phyloP scores from a whole-genome alignment of 2,888 invertebrate species.

The Galerucella nymphaeae region DNA sequence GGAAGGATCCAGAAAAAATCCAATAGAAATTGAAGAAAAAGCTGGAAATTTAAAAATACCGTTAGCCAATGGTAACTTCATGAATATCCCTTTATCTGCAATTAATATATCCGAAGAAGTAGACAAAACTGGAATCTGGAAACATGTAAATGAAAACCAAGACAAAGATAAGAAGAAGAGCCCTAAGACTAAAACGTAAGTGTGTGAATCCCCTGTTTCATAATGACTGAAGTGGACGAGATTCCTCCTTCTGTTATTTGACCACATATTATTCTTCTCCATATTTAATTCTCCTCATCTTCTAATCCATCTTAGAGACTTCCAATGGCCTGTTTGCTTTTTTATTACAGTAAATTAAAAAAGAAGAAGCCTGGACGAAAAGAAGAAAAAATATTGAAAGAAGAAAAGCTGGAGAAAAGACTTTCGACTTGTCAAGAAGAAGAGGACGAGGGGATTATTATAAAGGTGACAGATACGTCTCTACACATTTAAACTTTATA shows the following conservation, averaged over 20 bases:
- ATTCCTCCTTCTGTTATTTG: too few species aligned
- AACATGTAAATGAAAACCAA: slow-evolving; percentile 83
- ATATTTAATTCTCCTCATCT: too few species aligned
- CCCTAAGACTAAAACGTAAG: slow-evolving; percentile 48
- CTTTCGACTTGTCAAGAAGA: slow-evolving; percentile 89
- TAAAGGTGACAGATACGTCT: slow-evolving; percentile 69
- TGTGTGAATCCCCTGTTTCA: too few species aligned
- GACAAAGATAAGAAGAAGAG: slow-evolving; percentile 59
- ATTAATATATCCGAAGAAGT: slow-evolving; percentile 95
- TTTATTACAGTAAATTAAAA: slow-evolving; percentile 60
- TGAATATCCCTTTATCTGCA: slow-evolving; percentile 86
- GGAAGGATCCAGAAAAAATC: slow-evolving; percentile 27
- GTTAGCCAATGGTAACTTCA: slow-evolving; percentile 87
- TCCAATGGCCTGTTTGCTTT: not conserved
- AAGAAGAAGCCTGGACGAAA: slow-evolving; percentile 78
- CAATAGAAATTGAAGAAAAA: slow-evolving; percentile 48
- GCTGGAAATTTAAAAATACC: slow-evolving; percentile 82
- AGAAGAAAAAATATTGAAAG: slow-evolving; percentile 72
- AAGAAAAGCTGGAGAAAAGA: slow-evolving; percentile 69
- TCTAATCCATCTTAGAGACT: too few species aligned
- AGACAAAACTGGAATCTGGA: slow-evolving; percentile 93
- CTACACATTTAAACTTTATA: slow-evolving; percentile 52
- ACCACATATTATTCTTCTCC: too few species aligned
- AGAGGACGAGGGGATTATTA: slow-evolving; percentile 77
- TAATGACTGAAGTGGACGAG: too few species aligned